A percentile compares a stretch with the other conserved stretches of the same genome.
Evolutionary conservation across 2,888 invertebrate genomes (phyloP).

Genomic region (Tinea trinotella): DNA sequence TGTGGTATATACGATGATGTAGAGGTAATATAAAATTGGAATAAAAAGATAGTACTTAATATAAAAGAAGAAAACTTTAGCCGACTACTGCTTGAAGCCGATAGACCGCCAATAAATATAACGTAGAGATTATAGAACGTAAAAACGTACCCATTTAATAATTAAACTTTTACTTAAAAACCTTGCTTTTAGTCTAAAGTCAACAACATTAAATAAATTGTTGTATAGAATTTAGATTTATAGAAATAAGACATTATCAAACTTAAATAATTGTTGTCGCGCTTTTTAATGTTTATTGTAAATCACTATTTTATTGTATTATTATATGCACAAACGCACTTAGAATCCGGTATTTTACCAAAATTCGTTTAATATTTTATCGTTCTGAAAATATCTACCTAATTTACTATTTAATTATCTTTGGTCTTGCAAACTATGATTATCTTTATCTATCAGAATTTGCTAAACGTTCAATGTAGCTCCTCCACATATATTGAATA

Average conservation of each 20-base stretch:
- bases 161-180: constrained; percentile 3
- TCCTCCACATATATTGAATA: no score
- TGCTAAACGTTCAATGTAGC: no score
- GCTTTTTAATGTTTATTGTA: constrained; percentile 41
- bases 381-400: not conserved
- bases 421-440: no score
- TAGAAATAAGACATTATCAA: constrained; percentile 24
- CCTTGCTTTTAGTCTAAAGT: constrained; percentile 1
- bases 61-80: no score
- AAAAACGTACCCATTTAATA: no score
- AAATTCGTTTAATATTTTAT: not conserved
- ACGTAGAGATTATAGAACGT: no score
- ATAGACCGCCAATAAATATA: not conserved
- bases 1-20: not conserved
- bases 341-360: constrained; percentile 22
- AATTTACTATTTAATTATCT: no score
- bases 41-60: no score
- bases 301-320: constrained; percentile 19
- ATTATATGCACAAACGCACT: constrained; percentile 34
- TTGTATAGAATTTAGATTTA: constrained; percentile 20
- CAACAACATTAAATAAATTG: not conserved
- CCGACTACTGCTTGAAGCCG: not conserved
- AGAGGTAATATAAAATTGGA: no score
- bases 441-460: no score
- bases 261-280: constrained; percentile 22